Conservation (phyloP, 2,888 invertebrate species). For the Stenurella melanura region DNA sequence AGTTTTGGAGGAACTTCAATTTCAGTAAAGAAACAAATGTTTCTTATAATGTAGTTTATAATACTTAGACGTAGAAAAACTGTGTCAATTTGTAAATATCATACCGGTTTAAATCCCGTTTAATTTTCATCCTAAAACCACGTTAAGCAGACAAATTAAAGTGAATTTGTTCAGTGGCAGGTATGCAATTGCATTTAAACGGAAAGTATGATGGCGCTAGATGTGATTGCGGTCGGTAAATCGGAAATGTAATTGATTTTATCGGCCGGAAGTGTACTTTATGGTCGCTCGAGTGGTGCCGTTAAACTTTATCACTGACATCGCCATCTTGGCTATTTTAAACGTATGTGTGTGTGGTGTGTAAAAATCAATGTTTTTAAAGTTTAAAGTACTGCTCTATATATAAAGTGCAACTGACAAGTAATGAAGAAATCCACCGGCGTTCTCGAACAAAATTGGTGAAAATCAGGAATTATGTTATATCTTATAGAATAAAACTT, state of each 20-base stretch:
- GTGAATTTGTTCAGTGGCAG: conserved; percentile 2
- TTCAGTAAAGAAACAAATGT: too few relatives aligned
- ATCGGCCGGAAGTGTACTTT: conserved; percentile 65
- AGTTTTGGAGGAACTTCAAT: too few relatives aligned
- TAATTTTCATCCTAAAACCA: conserved; percentile 1
- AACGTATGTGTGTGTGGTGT: conserved; percentile 11
- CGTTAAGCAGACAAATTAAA: conserved; percentile 6
- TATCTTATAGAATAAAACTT: background rate
- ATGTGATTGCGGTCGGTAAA: conserved; percentile 65
- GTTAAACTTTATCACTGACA: conserved; percentile 31
- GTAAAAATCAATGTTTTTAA: conserved; percentile 24
- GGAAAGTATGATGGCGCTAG: conserved; percentile 48
- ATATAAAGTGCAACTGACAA: conserved; percentile 24
- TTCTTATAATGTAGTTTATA: too few relatives aligned
- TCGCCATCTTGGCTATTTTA: conserved; percentile 27
- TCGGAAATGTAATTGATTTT: conserved; percentile 66
- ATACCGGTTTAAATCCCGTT: too few relatives aligned
- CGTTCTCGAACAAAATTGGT: background rate
- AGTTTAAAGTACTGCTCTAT: conserved; percentile 18
- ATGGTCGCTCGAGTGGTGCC: conserved; percentile 44
- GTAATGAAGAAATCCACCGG: background rate
- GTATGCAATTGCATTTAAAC: conserved; percentile 52
- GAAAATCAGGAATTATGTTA: conserved; percentile 13
- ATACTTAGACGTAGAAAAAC: too few relatives aligned
- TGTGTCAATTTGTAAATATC: too few relatives aligned